Evolutionary conservation across 2,888 invertebrate species (phyloP), one percentile per base, ranked within the genome.

Genomic region (Masnerella sp.): DNA sequence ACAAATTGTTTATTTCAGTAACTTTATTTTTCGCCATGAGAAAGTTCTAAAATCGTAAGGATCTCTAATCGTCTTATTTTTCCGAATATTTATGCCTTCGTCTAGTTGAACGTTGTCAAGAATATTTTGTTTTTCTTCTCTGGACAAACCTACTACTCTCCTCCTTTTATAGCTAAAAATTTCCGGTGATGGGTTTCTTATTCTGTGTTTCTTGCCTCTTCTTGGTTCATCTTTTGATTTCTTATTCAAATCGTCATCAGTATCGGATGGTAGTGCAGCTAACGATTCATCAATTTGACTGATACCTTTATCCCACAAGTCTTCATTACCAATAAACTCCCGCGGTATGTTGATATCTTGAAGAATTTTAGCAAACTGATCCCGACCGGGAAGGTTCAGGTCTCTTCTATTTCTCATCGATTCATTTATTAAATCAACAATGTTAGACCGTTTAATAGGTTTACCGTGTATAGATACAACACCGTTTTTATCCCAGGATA

Each of bases 361-460:
- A 43, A 64, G 52, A 20, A 45, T 1, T 4, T 25, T n/a, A n/a
- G 43, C 43, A 64, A 64, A 64, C 20, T 64, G 32, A 1, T 8
- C 7, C 17, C 32, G 32, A 3, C 64, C 64, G 5, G 45, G 18
- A 5, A 49, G 30, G 8, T 40, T 38, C 1, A 38, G 1, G 0
- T 0, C 28, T 58, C 49, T 58, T 51, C 40, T 38, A 5, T 4
- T 11, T 18, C 42, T 14, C 32, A 65, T 65, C 0, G 51, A 17
- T 4, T 64, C 71, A 18, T 71, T 71, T 2, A 71, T 18, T 25
- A 73, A 47, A 36, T 62, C 54, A 22, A 62, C 42, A 18, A 73
- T 62, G 7, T 62, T 68, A 2, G 54, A 51, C 3, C 25, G 14
- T 11, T 15, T 14, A n/a, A 62, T 28, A 2, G 17, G 3, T 45